Conservation (phyloP, 2,888 invertebrate genomes). For the Xestoiulus laeticollis region DNA sequence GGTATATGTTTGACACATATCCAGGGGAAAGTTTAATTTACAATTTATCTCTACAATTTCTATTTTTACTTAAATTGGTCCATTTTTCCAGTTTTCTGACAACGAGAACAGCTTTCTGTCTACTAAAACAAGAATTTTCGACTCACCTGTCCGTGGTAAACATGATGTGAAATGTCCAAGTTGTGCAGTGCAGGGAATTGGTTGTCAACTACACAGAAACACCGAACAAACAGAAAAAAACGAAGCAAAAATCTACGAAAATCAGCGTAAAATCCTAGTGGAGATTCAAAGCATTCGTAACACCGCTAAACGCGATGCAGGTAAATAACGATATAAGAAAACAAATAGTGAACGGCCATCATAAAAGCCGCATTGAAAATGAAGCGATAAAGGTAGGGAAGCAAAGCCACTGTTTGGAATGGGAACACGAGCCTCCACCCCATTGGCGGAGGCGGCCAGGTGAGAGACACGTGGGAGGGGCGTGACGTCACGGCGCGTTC, state of each 20-base stretch:
- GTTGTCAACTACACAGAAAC: neutral
- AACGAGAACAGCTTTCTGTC: neutral
- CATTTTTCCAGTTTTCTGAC: neutral
- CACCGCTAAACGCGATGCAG: neutral
- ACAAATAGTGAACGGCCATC: neutral
- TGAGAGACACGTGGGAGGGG: neutral
- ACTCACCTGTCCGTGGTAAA: neutral
- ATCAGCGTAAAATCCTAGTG: neutral
- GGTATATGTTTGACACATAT: neutral
- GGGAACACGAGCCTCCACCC: slow-evolving; percentile 31
- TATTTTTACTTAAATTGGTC: neutral
- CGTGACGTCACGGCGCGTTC: neutral
- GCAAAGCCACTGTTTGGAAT: neutral
- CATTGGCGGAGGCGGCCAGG: slow-evolving; percentile 35
- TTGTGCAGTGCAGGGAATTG: neutral
- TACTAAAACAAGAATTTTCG: neutral
- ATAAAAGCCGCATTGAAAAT: neutral
- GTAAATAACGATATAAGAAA: neutral
- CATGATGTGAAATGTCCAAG: neutral
- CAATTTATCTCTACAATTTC: neutral
- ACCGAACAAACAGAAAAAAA: neutral
- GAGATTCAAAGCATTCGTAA: neutral
- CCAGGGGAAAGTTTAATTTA: neutral
- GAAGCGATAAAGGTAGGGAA: neutral
- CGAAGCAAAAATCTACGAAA: neutral